A percentile compares a stretch with the other conserved stretches of the same genome.
These are phyloP conservation scores for Notothenia rossii DNA, from an alignment of 2,113 vertebrate genomes.

Conservation along the genomic window DNA sequence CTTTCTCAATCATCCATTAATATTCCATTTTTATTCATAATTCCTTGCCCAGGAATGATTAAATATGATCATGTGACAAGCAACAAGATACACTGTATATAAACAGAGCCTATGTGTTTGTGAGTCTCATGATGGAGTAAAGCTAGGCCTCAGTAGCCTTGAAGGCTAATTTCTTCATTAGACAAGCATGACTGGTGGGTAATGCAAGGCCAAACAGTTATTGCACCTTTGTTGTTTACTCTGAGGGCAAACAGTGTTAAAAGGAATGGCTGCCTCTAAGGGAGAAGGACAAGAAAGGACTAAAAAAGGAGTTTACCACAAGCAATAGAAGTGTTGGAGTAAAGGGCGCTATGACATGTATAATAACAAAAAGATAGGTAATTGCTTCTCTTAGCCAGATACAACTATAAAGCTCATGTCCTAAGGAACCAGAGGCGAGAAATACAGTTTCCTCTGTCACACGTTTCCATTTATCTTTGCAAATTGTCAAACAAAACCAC, in stretches of 20 bases:
- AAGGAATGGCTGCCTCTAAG: constrained; percentile 13
- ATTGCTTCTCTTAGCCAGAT: constrained; percentile 3
- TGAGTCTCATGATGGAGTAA: neutral
- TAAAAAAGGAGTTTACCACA: constrained; percentile 8
- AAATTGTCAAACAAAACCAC: constrained; percentile 38
- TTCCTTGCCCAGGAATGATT: neutral
- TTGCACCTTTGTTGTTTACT: constrained; percentile 2
- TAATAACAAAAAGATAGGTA: neutral
- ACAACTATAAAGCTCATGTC: constrained; percentile 9
- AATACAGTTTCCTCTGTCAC: constrained; percentile 12
- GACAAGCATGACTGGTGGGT: constrained; percentile 7
- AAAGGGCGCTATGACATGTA: neutral
- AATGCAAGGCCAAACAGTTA: constrained; percentile 19
- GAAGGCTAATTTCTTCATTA: constrained; percentile 19
- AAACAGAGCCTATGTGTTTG: neutral
- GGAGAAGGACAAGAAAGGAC: constrained; percentile 10
- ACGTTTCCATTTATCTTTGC: constrained; percentile 48
- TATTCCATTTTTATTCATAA: neutral
- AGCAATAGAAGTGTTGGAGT: neutral
- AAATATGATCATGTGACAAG: constrained; percentile 9
- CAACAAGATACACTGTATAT: neutral
- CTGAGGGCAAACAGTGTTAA: constrained; percentile 17
- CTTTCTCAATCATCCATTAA: neutral
- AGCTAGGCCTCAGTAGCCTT: neutral
- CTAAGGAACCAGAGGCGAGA: constrained; percentile 13